A percentile compares a stretch with the other conserved stretches of the same genome.
These are phyloP conservation scores for Drosophila monieri DNA, from an alignment of 2,888 invertebrate genomes.

Conservation along the genomic window DNA sequence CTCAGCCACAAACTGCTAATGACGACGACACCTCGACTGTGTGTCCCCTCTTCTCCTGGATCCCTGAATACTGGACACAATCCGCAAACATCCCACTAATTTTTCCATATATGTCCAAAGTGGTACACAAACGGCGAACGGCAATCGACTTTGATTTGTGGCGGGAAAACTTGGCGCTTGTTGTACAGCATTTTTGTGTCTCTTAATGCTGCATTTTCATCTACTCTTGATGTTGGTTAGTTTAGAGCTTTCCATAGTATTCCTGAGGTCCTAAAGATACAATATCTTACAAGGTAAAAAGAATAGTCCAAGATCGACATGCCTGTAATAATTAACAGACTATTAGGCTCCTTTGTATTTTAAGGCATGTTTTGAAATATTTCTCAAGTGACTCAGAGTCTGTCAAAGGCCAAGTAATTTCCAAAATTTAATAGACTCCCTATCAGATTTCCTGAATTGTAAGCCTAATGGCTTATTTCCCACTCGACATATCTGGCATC, in stretches of 20 bases:
- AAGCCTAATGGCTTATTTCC: slow-evolving; percentile 27
- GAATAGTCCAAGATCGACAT: neutral
- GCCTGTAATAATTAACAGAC: neutral
- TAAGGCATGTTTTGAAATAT: neutral
- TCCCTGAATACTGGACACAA: slow-evolving; percentile 20
- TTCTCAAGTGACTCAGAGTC: neutral
- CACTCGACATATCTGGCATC: slow-evolving; percentile 27
- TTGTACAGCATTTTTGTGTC: slow-evolving; percentile 74
- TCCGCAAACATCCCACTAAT: slow-evolving; percentile 72
- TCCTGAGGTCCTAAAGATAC: slow-evolving; percentile 23
- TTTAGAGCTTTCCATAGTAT: slow-evolving; percentile 13
- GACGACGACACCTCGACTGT: slow-evolving; percentile 65
- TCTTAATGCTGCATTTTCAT: slow-evolving; percentile 35
- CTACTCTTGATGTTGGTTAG: slow-evolving; percentile 27
- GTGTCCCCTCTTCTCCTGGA: neutral
- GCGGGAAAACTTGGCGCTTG: slow-evolving; percentile 74
- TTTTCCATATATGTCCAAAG: slow-evolving; percentile 71
- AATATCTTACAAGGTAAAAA: neutral
- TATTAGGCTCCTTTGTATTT: neutral
- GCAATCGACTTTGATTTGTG: slow-evolving; percentile 45
- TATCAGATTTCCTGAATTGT: slow-evolving; percentile 29
- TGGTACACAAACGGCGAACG: slow-evolving; percentile 58
- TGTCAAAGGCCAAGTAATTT: neutral
- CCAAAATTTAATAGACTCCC: slow-evolving; percentile 6
- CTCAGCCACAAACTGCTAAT: slow-evolving; percentile 59